A percentile compares a stretch with the other conserved stretches of the same genome.
Evolutionary conservation across 2,888 invertebrate genomes (phyloP).

Genomic region (Salpingus planirostris): DNA sequence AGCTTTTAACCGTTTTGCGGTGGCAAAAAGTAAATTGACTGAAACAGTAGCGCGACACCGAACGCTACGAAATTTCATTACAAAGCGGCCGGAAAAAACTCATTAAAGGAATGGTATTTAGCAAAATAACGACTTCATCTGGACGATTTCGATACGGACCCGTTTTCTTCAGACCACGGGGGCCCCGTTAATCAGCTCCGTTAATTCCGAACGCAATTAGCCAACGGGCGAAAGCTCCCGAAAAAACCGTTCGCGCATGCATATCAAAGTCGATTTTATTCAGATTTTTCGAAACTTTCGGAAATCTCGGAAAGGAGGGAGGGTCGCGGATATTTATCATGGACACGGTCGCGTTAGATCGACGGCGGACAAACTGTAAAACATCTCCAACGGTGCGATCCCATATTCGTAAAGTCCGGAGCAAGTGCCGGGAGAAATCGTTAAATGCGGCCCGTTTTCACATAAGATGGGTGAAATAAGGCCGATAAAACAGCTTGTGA

Average conservation of each 20-base stretch:
- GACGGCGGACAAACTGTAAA: no score
- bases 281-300: no score
- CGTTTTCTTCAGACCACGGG: no score
- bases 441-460: conserved; percentile 31
- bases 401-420: conserved; percentile 28
- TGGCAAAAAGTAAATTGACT: conserved; percentile 26
- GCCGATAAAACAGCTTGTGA: conserved; percentile 41
- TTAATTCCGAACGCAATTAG: no score
- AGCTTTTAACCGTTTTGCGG: conserved; percentile 20
- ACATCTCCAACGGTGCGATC: conserved; percentile 28
- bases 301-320: no score
- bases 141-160: no score
- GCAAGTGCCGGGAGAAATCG: conserved; percentile 29
- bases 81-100: conserved; percentile 12
- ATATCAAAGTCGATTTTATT: no score
- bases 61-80: conserved; percentile 13
- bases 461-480: conserved; percentile 40
- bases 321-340: no score
- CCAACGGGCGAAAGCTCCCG: no score
- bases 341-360: no score
- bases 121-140: conserved; percentile 14
- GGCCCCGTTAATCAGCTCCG: no score
- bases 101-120: conserved; percentile 11
- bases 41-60: conserved; percentile 9
- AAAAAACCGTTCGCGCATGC: no score